Evolutionary conservation across 2,888 invertebrate species (phyloP).

Genomic region (Stictocephala bisonia): DNA sequence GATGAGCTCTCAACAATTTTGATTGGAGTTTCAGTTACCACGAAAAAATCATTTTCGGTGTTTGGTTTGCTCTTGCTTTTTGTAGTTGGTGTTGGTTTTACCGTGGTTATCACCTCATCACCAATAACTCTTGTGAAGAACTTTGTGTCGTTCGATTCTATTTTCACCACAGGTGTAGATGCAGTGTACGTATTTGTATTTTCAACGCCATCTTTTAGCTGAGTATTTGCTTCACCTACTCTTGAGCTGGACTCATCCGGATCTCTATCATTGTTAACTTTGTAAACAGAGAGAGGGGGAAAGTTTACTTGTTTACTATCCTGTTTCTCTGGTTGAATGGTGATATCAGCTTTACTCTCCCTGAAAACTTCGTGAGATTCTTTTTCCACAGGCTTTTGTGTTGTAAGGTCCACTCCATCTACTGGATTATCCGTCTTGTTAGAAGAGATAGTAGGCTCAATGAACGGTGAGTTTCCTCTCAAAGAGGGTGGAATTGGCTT

Average conservation of each 20-base stretch:
- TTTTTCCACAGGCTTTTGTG: conserved; percentile 51
- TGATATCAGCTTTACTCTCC: conserved; percentile 50
- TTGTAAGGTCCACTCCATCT: conserved; percentile 49
- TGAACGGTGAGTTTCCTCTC: conserved; percentile 55
- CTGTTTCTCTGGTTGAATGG: conserved; percentile 51
- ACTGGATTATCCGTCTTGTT: conserved; percentile 30
- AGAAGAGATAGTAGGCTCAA: conserved; percentile 30
- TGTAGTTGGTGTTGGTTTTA: not conserved
- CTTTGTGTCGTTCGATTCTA: conserved; percentile 32
- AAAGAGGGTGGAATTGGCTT: conserved; percentile 56
- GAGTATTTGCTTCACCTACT: not conserved
- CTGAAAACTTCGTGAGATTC: conserved; percentile 55
- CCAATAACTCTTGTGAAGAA: conserved; percentile 44
- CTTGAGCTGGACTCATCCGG: conserved; percentile 41
- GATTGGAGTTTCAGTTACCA: conserved; percentile 44
- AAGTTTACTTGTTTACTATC: conserved; percentile 38
- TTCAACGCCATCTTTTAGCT: not conserved
- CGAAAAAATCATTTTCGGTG: conserved; percentile 42
- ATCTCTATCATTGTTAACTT: conserved; percentile 38
- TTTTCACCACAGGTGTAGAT: not conserved
- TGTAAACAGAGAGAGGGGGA: conserved; percentile 46
- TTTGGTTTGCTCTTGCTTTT: conserved; percentile 8
- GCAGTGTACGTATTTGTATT: not conserved
- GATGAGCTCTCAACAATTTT: not conserved
- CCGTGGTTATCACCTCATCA: not conserved